Evolutionary conservation across 2,888 invertebrate species (phyloP), one percentile per base, ranked within the genome.

Genomic region (Heliconius sara): DNA sequence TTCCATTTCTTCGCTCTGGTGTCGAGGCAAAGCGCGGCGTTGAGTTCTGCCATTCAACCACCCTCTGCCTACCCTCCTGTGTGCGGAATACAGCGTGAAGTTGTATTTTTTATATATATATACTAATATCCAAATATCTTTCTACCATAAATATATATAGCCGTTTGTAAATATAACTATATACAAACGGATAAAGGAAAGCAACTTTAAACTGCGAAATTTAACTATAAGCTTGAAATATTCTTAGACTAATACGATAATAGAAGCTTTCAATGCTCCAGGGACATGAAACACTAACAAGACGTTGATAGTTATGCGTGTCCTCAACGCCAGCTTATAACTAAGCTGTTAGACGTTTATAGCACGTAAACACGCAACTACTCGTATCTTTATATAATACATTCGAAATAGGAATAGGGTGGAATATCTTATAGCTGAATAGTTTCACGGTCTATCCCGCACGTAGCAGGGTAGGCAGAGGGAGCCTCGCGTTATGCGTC

Each of bases 221-320:
- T 72, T 52, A 75, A 57, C 60, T 60, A 60, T 43, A 67, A 75
- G 72, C 60, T 79, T 72, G 72, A 39, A 47, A 68, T 30, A 57
- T 47, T 43, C 75, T 76, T 72, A 72, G 60, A 34, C 70, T 75
- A 78, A 76, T 78, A 75, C 76, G 34, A 72, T 80, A 78, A 75
- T 63, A 30, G 66, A 76, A 76, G 63, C 57, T 77, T 66, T 43
- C 25, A 66, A n/a, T 47, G 34, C 60, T 60, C 78, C 63, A 39
- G 68, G 72, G 79, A 72, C 13, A 43, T n/a, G 19, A 19, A 78
- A 7, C 25, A 47, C 71, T 52, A 71, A 19, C 27, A 71, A 47
- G 71, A 70, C n/a, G 39, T 47, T 72, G 47, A 73, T 47, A 73
- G 57, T n/a, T 22, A 27, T 34, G 72, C n/a, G 30, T 34, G 34